Base-by-base conservation (phyloP, 2,113 vertebrate genomes). In the Oenanthe oenanthe region DNA sequence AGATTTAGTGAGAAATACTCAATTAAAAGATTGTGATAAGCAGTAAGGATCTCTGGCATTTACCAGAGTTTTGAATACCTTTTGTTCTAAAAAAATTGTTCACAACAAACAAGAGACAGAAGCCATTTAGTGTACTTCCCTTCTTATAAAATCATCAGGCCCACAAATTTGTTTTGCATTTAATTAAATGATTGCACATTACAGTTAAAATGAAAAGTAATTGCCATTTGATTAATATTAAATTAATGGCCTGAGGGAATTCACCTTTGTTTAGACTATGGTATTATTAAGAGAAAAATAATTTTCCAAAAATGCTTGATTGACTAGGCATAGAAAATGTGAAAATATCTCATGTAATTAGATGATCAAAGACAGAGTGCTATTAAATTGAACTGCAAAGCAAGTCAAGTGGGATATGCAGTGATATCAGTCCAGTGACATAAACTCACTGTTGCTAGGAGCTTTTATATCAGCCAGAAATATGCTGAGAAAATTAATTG, bases 401-500 rank as follows among this genome's bases (percentile, higher is more conserved):
- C 18, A 82, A 89, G 43, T 89, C 92, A 85, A 87, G 42, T 65
- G 74, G 79, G 45, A 75, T 82, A 73, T n/a, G 16, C 14, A 85
- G 29, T 40, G 40, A n/a, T 92, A 94, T 79, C 43, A 88, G 71
- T 54, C 42, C 21, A 12, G 43, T 83, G 74, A 60, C 82, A 95
- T 38, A 92, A 50, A 85, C 18, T 26, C 24, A n/a, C 40, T 89
- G 89, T 95, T 96, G 75, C 89, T 96, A 91, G 83, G 92, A 67
- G 72, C 38, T 95, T 93, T 95, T 68, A 78, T 95, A 89, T 84
- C 80, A 89, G 54, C 22, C 19, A 91, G 63, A 93, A 91, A 75
- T 94, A 93, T 40, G 24, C 48, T 91, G n/a, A 95, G 85, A 95
- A 95, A 97, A 96, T 96, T 96, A 96, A 96, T 96, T 96, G 91